phyloP scores from a whole-genome alignment of 1,140 invertebrate species.

The Littorina saxatilis region DNA sequence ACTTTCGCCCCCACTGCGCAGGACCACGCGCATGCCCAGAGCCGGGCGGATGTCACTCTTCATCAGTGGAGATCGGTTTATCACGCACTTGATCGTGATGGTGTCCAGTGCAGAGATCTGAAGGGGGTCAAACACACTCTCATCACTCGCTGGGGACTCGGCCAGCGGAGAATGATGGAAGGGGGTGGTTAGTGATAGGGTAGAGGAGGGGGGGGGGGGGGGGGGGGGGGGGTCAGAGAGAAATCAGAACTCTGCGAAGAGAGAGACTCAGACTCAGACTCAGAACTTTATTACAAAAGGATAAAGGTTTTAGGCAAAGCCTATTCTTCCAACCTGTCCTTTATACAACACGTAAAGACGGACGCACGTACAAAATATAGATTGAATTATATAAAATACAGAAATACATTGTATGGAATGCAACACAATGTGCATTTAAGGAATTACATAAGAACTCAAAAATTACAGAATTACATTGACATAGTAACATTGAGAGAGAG shows the following conservation, averaged over 20 bases:
- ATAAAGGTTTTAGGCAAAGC: too few species aligned
- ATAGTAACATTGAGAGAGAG: too few species aligned
- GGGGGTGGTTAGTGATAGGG: neutral
- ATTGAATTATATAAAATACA: too few species aligned
- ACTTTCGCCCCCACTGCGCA: neutral
- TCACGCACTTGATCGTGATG: conserved; percentile 3
- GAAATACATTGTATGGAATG: too few species aligned
- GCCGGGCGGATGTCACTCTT: conserved; percentile 17
- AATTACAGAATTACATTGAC: too few species aligned
- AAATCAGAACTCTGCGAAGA: neutral
- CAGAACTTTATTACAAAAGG: too few species aligned
- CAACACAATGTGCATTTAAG: too few species aligned
- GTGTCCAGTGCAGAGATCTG: neutral
- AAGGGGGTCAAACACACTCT: neutral
- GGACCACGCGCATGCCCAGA: neutral
- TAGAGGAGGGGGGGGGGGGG: neutral
- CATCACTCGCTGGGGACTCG: neutral
- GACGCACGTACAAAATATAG: too few species aligned
- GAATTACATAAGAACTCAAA: too few species aligned
- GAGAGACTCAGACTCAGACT: neutral
- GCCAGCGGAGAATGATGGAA: neutral
- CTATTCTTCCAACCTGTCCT: too few species aligned
- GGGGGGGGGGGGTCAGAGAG: too few species aligned
- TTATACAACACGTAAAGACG: too few species aligned
- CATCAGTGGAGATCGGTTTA: conserved; percentile 3